Base-by-base conservation (phyloP, 2,888 invertebrate genomes). In the Cacoxenus indagator region DNA sequence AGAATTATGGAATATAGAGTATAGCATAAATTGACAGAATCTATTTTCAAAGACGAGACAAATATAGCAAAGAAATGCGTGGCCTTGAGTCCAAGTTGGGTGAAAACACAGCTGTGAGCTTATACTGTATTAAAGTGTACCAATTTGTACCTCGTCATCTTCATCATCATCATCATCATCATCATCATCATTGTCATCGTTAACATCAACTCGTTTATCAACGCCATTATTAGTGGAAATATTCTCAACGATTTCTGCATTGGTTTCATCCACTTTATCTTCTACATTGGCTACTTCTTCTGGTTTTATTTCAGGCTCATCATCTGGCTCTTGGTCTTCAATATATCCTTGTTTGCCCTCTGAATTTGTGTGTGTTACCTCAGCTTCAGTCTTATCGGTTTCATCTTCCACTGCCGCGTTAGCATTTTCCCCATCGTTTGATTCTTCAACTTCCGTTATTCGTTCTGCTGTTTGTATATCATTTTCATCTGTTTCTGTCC, bases 131-230 rank as follows among this genome's bases (percentile, higher is more conserved):
- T 86, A 88, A 78, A 88, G 85, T 76, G 81, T 85, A 83, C 88
- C 88, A 85, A 85, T 84, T 81, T 87, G 86, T 88, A 88, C 88
- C 88, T 88, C 86, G 78, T 88, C 88, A 71, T 87, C 85, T 70
- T 86, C 87, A 59, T 84, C 78, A 61, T 84, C 84, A 24, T 75
- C 77, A 3, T 77, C 76, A 14, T 70, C 72, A 24, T 84, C 78
- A 22, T 71, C 26, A 62, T 84, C 84, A 24, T 75, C 77, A 2
- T 77, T 75, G n/a, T 72, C 69, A 46, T 57, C 55, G 43, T 43
- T 59, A 4, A n/a, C 67, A 57, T 67, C 55, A 9, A 31, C 46
- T 17, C 46, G 46, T 45, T 70, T 24, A 5, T 55, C 68, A 24
- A 70, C 59, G 26, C 61, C 43, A 24, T 71, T 61, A n/a, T 3